Evolutionary conservation across 2,113 vertebrate genomes (phyloP).

Genomic region (Catharus fuscescens): DNA sequence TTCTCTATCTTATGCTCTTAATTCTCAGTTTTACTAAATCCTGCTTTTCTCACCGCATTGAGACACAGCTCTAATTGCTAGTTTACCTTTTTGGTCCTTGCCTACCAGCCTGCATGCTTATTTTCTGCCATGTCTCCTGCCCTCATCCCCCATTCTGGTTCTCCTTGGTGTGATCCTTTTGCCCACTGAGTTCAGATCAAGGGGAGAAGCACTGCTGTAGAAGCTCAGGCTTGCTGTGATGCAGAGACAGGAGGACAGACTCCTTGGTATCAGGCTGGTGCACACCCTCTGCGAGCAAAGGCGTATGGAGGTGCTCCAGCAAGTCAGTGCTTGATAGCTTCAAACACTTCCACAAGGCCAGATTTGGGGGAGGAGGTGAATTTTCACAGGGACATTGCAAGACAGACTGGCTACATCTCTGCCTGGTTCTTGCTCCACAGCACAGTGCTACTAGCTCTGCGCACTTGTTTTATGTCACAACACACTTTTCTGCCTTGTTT

Average conservation of each 20-base stretch:
- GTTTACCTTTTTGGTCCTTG: background rate
- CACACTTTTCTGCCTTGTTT: background rate
- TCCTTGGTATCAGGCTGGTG: background rate
- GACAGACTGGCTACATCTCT: background rate
- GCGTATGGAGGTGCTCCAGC: background rate
- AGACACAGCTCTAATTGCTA: background rate
- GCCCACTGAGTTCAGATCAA: background rate
- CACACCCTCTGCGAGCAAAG: background rate
- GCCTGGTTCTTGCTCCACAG: background rate
- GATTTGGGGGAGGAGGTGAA: background rate
- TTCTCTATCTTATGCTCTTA: background rate
- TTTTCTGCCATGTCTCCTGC: background rate
- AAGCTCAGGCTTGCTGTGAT: background rate
- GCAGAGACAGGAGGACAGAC: background rate
- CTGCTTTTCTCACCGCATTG: background rate
- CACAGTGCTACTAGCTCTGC: background rate
- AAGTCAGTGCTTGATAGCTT: background rate
- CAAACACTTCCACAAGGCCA: background rate
- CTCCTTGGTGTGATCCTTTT: background rate
- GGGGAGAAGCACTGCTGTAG: background rate
- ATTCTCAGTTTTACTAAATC: background rate
- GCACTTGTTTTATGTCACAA: background rate
- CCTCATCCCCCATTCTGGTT: background rate
- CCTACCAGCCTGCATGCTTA: background rate
- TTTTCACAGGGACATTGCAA: background rate